phyloP scores from a whole-genome alignment of 2,888 invertebrate species.

The Syrista parreyssii region DNA sequence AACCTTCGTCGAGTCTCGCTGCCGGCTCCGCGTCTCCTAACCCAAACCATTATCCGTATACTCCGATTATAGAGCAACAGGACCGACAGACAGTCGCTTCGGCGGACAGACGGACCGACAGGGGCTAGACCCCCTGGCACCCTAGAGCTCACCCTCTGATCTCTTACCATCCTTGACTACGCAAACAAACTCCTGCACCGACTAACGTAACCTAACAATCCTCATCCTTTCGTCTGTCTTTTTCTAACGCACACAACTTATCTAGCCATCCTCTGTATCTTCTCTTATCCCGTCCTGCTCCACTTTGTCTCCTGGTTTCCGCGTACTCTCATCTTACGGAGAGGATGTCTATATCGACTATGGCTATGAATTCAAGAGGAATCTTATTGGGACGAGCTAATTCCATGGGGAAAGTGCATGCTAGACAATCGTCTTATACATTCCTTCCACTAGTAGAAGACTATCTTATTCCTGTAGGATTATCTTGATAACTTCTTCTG shows the following conservation, averaged over 20 bases:
- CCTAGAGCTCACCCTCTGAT: constrained; percentile 13
- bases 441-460: background rate
- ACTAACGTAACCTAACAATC: constrained; percentile 6
- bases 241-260: background rate
- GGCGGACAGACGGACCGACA: constrained; percentile 36
- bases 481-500: background rate
- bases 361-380: background rate
- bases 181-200: constrained; percentile 4
- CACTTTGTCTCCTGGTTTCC: background rate
- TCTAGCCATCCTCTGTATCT: background rate
- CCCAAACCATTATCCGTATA: constrained; percentile 51
- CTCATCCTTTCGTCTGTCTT: background rate
- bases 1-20: constrained; percentile 25
- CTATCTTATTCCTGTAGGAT: background rate
- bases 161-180: background rate
- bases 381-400: background rate
- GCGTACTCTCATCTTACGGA: background rate
- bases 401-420: background rate
- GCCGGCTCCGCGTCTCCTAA: constrained; percentile 29
- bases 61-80: constrained; percentile 55
- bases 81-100: constrained; percentile 34
- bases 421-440: background rate
- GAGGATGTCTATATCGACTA: background rate
- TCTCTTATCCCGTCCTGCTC: background rate
- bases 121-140: constrained; percentile 49